These are phyloP conservation scores for Halcyon smyrnensis DNA, from an alignment of 2,797 vertebrate genomes.

Conservation along the genomic window DNA sequence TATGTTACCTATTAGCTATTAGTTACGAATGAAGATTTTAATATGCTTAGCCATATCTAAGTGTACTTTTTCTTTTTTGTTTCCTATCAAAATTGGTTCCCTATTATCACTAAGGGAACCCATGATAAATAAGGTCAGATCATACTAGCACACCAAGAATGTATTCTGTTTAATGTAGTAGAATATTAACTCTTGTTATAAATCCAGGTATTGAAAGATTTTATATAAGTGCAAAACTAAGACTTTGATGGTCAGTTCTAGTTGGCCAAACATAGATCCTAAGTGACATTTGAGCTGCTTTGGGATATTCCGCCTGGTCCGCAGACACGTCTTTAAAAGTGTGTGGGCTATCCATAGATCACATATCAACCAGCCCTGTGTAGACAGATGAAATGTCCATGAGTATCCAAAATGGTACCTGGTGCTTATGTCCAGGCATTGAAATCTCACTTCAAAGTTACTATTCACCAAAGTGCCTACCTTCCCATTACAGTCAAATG, in stretches of 20 bases:
- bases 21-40: background rate
- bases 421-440: fast-evolving
- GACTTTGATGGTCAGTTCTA: background rate
- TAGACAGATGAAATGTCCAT: background rate
- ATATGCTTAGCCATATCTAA: background rate
- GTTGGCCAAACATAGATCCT: background rate
- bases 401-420: background rate
- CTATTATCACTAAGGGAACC: background rate
- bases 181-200: background rate
- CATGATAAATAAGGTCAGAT: background rate
- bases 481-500: background rate
- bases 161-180: background rate
- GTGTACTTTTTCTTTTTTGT: background rate
- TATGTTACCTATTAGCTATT: too few species aligned
- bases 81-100: background rate
- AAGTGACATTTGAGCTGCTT: background rate
- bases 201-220: background rate
- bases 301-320: background rate
- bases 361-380: background rate
- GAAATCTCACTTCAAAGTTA: background rate
- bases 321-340: background rate
- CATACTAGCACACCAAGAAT: background rate
- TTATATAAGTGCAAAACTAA: background rate
- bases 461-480: background rate
- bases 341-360: background rate